These are phyloP conservation scores for Chunga burmeisteri DNA, from an alignment of 2,113 vertebrate species.

Conservation along the genomic window DNA sequence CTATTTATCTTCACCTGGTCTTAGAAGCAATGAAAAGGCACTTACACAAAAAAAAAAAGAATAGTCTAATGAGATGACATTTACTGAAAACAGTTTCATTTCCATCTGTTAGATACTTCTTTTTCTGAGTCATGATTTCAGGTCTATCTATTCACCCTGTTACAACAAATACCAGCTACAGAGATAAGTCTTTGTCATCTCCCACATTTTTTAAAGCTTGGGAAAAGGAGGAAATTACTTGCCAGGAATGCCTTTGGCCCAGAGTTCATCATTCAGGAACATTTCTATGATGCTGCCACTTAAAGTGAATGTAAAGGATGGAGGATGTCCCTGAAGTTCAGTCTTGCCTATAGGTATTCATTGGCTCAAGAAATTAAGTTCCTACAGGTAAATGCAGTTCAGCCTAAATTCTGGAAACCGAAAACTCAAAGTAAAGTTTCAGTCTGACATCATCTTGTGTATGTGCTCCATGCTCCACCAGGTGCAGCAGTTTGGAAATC, in stretches of 20 bases:
- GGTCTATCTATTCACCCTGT: background rate
- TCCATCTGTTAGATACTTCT: background rate
- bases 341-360: background rate
- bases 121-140: background rate
- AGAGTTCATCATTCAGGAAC: background rate
- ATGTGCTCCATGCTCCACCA: background rate
- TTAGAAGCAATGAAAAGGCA: background rate
- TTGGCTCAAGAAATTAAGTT: background rate
- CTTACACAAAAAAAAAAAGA: background rate
- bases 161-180: background rate
- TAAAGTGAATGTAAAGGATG: background rate
- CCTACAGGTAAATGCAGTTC: background rate
- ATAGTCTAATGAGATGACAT: background rate
- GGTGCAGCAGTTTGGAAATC: background rate
- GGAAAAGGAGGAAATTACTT: background rate
- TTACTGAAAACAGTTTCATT: background rate
- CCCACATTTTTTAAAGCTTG: background rate
- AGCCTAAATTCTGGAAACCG: background rate
- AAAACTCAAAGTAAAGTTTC: background rate
- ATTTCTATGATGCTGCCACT: background rate
- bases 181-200: constrained; percentile 10
- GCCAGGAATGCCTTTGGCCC: background rate
- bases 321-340: background rate
- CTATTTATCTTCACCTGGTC: background rate
- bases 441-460: background rate